phyloP scores from a whole-genome alignment of 2,797 vertebrate genomes.

The Macroramphosus scolopax region DNA sequence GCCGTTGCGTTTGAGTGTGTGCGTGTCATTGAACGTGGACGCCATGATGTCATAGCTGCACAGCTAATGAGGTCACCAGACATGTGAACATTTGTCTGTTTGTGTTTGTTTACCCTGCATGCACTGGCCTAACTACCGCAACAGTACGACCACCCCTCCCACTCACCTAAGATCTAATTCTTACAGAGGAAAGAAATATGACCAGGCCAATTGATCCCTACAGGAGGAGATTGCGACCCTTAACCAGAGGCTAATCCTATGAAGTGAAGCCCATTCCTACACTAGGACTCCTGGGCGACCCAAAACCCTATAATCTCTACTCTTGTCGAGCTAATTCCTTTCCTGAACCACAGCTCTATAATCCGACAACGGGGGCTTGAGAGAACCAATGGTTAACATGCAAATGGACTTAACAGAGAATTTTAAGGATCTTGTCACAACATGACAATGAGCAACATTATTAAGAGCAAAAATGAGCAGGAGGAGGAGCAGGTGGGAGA shows the following conservation, averaged over 20 bases:
- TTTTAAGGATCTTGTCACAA: slow-evolving; percentile 5
- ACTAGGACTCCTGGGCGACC: slow-evolving; percentile 17
- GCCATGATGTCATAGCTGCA: slow-evolving; percentile 59
- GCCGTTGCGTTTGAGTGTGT: slow-evolving; percentile 14
- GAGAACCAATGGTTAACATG: slow-evolving; percentile 16
- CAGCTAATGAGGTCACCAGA: slow-evolving; percentile 45
- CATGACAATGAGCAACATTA: slow-evolving; percentile 4
- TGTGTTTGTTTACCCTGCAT: slow-evolving; percentile 27
- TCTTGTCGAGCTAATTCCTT: slow-evolving; percentile 22
- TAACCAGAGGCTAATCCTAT: slow-evolving; percentile 46
- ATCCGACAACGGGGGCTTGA: slow-evolving; percentile 22
- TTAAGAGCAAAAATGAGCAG: not conserved
- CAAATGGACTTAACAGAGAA: slow-evolving; percentile 15
- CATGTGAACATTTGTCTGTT: slow-evolving; percentile 17
- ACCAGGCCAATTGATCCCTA: slow-evolving; percentile 32
- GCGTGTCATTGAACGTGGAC: slow-evolving; percentile 43
- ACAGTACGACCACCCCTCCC: not conserved
- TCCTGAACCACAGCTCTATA: slow-evolving; percentile 20
- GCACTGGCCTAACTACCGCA: slow-evolving; percentile 25
- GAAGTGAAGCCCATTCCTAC: slow-evolving; percentile 13
- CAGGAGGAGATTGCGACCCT: slow-evolving; percentile 15
- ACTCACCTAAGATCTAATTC: slow-evolving; percentile 19
- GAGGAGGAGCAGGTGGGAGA: not conserved
- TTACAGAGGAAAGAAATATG: slow-evolving; percentile 32
- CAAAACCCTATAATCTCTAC: slow-evolving; percentile 44